phyloP scores from a whole-genome alignment of 2,888 invertebrate genomes.

The Andricus curvator region DNA sequence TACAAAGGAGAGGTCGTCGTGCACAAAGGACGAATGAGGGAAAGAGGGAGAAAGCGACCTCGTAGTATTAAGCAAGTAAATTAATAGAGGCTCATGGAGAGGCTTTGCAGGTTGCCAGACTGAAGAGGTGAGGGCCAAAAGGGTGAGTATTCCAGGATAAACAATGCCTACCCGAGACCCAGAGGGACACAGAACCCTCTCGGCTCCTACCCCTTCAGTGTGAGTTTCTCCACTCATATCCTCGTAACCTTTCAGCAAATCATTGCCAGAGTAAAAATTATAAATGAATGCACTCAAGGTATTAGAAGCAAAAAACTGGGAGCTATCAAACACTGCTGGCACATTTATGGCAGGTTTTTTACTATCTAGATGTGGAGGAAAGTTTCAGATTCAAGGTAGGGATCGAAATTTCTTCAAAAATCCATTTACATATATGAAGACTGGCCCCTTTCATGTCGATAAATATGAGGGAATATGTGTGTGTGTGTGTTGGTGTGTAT shows the following conservation, averaged over 20 bases:
- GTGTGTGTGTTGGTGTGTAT: not conserved
- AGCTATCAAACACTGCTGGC: no score
- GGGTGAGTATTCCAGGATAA: conserved; percentile 73
- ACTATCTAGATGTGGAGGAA: no score
- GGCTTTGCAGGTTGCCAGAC: conserved; percentile 52
- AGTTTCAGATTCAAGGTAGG: not conserved
- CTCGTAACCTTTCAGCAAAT: not conserved
- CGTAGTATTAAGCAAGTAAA: conserved; percentile 77
- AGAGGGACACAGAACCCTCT: conserved; percentile 1
- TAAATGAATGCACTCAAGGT: not conserved
- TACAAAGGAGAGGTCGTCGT: conserved; percentile 47
- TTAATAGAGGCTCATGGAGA: conserved; percentile 74
- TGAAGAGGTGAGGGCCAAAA: conserved; percentile 52
- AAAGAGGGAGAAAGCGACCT: conserved; percentile 51
- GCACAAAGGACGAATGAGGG: conserved; percentile 48
- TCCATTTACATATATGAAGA: not conserved
- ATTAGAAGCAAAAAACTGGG: not conserved
- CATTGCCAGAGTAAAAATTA: not conserved
- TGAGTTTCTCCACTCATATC: conserved; percentile 6
- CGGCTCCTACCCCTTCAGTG: not conserved
- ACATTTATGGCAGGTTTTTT: no score
- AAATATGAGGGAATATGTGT: not conserved
- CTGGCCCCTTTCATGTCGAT: not conserved
- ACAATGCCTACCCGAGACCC: conserved; percentile 64
- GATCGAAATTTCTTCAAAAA: not conserved